phyloP scores from a whole-genome alignment of 1,140 invertebrate species.

The Phortica variegata region DNA sequence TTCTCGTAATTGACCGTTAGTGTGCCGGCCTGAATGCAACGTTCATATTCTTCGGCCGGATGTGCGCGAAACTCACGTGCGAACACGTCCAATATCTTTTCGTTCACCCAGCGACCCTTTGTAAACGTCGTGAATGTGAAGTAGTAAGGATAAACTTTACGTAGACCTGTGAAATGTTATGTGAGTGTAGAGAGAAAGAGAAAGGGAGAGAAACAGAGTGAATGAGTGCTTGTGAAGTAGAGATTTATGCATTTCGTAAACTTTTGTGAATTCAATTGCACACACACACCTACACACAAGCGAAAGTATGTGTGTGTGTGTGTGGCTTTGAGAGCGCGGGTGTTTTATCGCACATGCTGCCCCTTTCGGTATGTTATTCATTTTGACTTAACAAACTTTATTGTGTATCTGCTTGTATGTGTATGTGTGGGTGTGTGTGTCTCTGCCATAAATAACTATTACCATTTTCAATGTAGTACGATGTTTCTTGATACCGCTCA shows the following conservation, averaged over 20 bases:
- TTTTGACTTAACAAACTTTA: too few relatives aligned
- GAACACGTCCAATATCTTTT: constrained; percentile 93
- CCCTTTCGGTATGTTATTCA: background rate
- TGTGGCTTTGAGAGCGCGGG: background rate
- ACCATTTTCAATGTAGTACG: constrained; percentile 97
- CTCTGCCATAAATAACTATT: constrained; percentile 31
- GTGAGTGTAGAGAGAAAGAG: background rate
- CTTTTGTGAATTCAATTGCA: background rate
- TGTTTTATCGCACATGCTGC: too few relatives aligned
- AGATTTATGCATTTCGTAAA: background rate
- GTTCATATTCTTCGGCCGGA: constrained; percentile 87
- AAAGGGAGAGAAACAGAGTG: too few relatives aligned
- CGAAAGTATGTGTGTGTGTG: background rate
- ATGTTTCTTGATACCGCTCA: constrained; percentile 90
- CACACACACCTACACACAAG: background rate
- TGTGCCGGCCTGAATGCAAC: constrained; percentile 86
- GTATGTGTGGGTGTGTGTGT: too few relatives aligned
- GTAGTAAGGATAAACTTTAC: constrained; percentile 98
- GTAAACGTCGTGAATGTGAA: constrained; percentile 96
- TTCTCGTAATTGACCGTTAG: constrained; percentile 94
- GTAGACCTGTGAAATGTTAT: constrained; percentile 69
- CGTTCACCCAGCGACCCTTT: constrained; percentile 96
- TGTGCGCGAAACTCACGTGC: constrained; percentile 90
- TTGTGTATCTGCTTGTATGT: background rate
- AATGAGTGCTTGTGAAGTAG: too few relatives aligned